Evolutionary conservation across 2,888 invertebrate genomes (phyloP).

Genomic region (Apoda limacodes): DNA sequence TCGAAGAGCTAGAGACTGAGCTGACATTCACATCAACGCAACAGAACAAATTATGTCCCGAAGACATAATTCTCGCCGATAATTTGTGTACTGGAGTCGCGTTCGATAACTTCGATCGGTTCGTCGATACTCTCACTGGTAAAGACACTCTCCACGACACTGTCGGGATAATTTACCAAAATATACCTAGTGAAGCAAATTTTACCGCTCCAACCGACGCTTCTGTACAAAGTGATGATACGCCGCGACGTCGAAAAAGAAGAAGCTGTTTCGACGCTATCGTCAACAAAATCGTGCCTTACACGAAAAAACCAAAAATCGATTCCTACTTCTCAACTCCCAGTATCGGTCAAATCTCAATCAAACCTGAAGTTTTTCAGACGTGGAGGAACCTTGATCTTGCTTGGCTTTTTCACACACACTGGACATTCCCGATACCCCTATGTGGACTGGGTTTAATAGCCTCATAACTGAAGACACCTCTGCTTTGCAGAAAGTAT

Average conservation of each 20-base stretch:
- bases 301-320: too few relatives aligned
- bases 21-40: slow-evolving; percentile 5
- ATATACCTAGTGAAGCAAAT: slow-evolving; percentile 19
- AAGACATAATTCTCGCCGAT: slow-evolving; percentile 4
- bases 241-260: too few relatives aligned
- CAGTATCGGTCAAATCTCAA: too few relatives aligned
- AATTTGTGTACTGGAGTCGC: slow-evolving; percentile 8
- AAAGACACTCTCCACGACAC: slow-evolving; percentile 8
- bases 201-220: too few relatives aligned
- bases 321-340: too few relatives aligned
- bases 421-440: slow-evolving; percentile 8
- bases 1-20: slow-evolving; percentile 6
- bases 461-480: slow-evolving; percentile 11
- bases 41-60: slow-evolving; percentile 7
- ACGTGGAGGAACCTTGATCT: too few relatives aligned
- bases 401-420: slow-evolving; percentile 8
- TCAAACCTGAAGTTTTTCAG: too few relatives aligned
- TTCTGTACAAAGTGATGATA: not conserved
- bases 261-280: too few relatives aligned
- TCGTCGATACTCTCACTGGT: slow-evolving; percentile 8
- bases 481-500: too few relatives aligned
- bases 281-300: too few relatives aligned
- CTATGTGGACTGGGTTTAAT: slow-evolving; percentile 24
- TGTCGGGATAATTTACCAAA: slow-evolving; percentile 10
- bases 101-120: slow-evolving; percentile 9